Evolutionary conservation across 2,797 vertebrate genomes (phyloP), one percentile per base, ranked within the genome.

Genomic region (Sebastes cheni): DNA sequence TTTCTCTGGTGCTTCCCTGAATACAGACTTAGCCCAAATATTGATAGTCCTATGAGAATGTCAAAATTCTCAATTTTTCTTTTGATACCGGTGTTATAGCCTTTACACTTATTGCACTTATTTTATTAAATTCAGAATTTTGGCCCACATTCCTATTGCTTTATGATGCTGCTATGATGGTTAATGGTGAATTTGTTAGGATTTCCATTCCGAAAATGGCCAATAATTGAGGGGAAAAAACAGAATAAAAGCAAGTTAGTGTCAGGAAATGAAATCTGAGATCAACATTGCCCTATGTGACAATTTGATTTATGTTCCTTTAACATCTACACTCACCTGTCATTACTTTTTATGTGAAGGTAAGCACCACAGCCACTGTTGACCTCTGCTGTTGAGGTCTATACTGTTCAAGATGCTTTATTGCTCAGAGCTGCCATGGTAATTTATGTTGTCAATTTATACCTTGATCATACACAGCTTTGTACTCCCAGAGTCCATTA

Each of bases 331-430:
- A 20, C 61, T 74, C 73, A 70, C 70, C 69, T 76, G 74, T 78
- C 72, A 79, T 46, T 67, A 79, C 75, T 67, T 85, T 83, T 82
- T 80, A 84, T 87, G 71, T 81, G 78, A 66, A 84, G 72, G 46
- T 77, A 82, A 82, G 60, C 75, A 77, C 65, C 39, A 9, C 50
- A 76, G 76, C 23, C 54, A 69, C 58, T 54, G 75, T 59, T 89
- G 82, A 86, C 82, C 82, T 34, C 64, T 29, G 29, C 12, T 52
- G 46, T 77, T 60, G 36, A 66, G 73, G 62, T 32, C 62, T 52
- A 14, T 29, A 61, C 54, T 70, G 73, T 82, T 85, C 79, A 81
- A 77, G 46, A 65, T 74, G 66, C 77, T 86, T 85, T 79, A 77
- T 54, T 54, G 65, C 76, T 77, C 52, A 22, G 29, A 58, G 69